phyloP scores from a whole-genome alignment of 2,797 vertebrate species.

The Harpagifer antarcticus region DNA sequence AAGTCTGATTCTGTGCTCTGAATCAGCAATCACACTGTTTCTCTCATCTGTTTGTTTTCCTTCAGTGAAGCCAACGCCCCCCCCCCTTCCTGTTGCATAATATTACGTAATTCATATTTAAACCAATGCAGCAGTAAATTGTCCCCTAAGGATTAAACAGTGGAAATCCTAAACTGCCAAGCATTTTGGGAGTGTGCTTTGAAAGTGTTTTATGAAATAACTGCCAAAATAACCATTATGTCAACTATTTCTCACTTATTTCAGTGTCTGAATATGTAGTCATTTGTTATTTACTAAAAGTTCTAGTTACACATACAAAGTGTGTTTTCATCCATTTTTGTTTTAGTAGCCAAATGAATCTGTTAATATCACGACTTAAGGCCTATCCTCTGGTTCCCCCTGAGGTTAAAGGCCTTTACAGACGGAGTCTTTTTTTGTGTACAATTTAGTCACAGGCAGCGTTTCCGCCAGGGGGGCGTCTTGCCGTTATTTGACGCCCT shows the following conservation, averaged over 20 bases:
- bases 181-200: slow-evolving; percentile 35
- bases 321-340: no score
- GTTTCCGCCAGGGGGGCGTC: no score
- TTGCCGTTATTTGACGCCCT: no score
- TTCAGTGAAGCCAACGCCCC: slow-evolving; percentile 21
- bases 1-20: neutral
- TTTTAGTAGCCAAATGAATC: no score
- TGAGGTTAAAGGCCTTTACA: no score
- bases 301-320: no score
- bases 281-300: neutral
- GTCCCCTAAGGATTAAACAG: slow-evolving; percentile 26
- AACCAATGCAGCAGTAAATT: slow-evolving; percentile 33
- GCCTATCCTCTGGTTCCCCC: no score
- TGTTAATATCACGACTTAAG: no score
- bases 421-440: no score
- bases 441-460: no score
- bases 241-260: neutral
- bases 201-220: neutral
- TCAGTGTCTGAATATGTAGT: neutral
- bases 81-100: slow-evolving; percentile 45
- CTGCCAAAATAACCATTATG: slow-evolving; percentile 17
- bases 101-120: slow-evolving; percentile 42
- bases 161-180: slow-evolving; percentile 40
- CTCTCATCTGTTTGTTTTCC: slow-evolving; percentile 51
- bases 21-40: slow-evolving; percentile 35